phyloP scores from a whole-genome alignment of 2,888 invertebrate genomes.

The Nezara viridula region DNA sequence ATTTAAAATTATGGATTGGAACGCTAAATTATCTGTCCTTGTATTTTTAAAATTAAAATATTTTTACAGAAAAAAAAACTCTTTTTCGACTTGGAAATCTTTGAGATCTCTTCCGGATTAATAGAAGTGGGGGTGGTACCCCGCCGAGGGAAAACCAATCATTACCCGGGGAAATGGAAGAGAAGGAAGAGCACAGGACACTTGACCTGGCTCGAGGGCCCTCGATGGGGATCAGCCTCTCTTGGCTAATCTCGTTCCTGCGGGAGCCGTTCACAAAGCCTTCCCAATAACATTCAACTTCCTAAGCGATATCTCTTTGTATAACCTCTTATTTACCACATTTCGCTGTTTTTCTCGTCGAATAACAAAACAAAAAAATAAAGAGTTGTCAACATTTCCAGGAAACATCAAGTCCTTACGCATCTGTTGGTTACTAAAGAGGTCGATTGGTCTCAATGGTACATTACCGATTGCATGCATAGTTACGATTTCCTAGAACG shows the following conservation, averaged over 20 bases:
- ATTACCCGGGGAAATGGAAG: constrained; percentile 27
- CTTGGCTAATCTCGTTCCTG: constrained; percentile 26
- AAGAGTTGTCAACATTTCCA: too few relatives aligned
- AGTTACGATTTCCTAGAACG: too few relatives aligned
- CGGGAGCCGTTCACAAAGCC: constrained; percentile 18
- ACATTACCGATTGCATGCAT: too few relatives aligned
- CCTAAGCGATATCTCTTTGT: not conserved
- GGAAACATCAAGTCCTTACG: too few relatives aligned
- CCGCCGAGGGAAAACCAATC: constrained; percentile 6
- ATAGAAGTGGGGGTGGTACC: not conserved
- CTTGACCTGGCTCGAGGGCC: not conserved
- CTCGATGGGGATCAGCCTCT: constrained; percentile 31
- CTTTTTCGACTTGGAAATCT: not conserved
- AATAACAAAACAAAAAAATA: not conserved
- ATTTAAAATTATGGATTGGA: too few relatives aligned
- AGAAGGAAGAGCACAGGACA: constrained; percentile 6
- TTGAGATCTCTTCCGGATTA: not conserved
- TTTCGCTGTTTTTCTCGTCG: not conserved
- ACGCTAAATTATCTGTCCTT: too few relatives aligned
- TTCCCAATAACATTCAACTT: not conserved
- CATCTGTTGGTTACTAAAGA: too few relatives aligned
- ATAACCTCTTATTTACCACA: not conserved
- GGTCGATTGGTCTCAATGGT: too few relatives aligned
- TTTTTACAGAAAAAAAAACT: too few relatives aligned
- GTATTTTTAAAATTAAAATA: too few relatives aligned